Evolutionary conservation across 2,797 vertebrate genomes (phyloP), one percentile per base, ranked within the genome.

Genomic region (Silurus lanzhouensis): DNA sequence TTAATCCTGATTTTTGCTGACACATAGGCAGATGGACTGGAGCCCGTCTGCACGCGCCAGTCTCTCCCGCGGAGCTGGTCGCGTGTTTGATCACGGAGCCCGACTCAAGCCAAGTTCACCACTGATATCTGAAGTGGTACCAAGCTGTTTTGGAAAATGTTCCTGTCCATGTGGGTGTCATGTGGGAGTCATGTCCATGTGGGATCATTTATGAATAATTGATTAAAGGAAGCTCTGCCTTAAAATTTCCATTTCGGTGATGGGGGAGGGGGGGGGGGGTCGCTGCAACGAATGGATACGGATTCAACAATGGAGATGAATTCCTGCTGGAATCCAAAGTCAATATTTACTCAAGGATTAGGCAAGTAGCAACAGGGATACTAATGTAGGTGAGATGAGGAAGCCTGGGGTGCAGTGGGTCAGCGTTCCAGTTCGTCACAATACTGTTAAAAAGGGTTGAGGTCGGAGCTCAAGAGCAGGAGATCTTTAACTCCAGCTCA

Each of bases 1-100:
- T 85, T 90, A 87, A 90, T 87, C 87, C 86, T 87, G 80, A 90
- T 86, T 87, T 86, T 57, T 82, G 76, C 76, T 87, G 88, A 90
- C 86, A 85, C 82, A 81, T 81, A 52, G 82, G 74, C 85, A 82
- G 60, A 82, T 55, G 79, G 84, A 57, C 78, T 46, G 55, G 5
- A 52, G 72, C 81, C 64, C 67, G 60, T 74, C 81, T 58, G 52
- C 17, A 6, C 79, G 60, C 8, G 84, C 84, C 87, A 87, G 57
- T 57, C 63, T 86, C 46, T 87, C 80, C 48, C 12, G 74, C 14
- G 12, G 44, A 77, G 67, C 67, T 71, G 79, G 60, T 70, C 83
- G 75, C n/a, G 44, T 46, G 14, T 57, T 52, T 60, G 64, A 83
- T 84, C 82, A 79, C 77, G 83, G 81, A 46, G 61, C 48, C 67